Conservation (phyloP, 2,797 vertebrate species). For the Synaphobranchus kaupii region DNA sequence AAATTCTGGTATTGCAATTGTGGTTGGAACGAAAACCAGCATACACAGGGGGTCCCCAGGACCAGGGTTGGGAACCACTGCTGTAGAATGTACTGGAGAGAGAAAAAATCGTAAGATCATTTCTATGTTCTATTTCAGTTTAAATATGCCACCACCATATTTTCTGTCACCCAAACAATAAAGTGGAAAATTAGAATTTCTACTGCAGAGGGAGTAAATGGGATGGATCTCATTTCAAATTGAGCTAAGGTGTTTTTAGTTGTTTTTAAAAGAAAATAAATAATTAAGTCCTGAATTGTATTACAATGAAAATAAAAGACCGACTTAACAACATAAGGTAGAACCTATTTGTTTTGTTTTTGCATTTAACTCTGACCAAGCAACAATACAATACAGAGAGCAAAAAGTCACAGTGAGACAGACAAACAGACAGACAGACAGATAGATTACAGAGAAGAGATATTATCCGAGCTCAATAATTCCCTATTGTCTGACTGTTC, state of each 20-base stretch:
- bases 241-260: not conserved
- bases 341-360: not conserved
- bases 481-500: too few species aligned
- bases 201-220: constrained; percentile 8
- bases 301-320: constrained; percentile 17
- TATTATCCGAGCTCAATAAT: too few species aligned
- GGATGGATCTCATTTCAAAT: constrained; percentile 21
- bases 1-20: too few species aligned
- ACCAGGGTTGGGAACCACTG: too few species aligned
- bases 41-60: too few species aligned
- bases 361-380: not conserved
- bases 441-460: too few species aligned
- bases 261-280: not conserved
- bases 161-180: not conserved
- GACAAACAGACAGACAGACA: too few species aligned
- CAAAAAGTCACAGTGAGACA: not conserved
- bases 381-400: not conserved
- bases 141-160: not conserved
- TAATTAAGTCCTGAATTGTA: not conserved
- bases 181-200: constrained; percentile 20
- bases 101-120: not conserved
- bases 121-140: not conserved
- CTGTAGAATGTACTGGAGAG: too few species aligned
- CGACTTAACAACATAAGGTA: not conserved
- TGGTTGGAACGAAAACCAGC: too few species aligned